Base-by-base conservation (phyloP, 2,113 vertebrate genomes). In the Rhinoderma darwinii region DNA sequence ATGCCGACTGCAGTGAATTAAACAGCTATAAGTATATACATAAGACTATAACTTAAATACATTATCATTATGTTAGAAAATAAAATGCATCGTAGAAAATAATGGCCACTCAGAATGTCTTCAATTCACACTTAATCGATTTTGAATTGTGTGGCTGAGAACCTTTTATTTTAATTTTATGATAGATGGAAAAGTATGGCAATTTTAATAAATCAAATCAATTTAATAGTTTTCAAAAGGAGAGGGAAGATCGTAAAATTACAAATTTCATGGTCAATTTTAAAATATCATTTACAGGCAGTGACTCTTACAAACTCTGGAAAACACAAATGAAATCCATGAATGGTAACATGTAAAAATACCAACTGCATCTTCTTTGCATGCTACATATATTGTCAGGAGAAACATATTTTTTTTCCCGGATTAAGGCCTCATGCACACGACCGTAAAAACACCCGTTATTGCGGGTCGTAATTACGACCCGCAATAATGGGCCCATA, bases 151-250 rank as follows among this genome's bases (percentile, higher is more conserved):
- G 41, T 20, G 25, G 39, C 59, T 63, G 54, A 54, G 27, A 39
- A 76, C 27, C 61, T 43, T 59, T 54, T 56, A 41, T 75, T 73
- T 56, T 72, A 73, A 9, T 47, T 73, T 84, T 43, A 25, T 30
- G 83, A 75, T 54, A 63, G 72, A 84, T 84, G 9, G 66, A 44
- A 74, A 84, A 84, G 70, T 22, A 59, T 61, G 11, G n/a, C 25
- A 41, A 77, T 76, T 76, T 76, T 43, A 47, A 76, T 76, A 75
- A 76, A 84, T 84, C 54, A 76, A 61, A 84, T 44, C 54, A 4
- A n/a, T 4, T 12, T 72, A 74, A 74, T 75, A 56, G 83, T 84
- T 74, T 84, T 84, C 20, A n/a, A 84, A 84, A 51, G 50, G 43
- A 56, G 50, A 84, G 18, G 22, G 32, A n/a, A 54, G 32, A 83